Conservation (phyloP, 2,113 vertebrate genomes). For the Etia nguti region DNA sequence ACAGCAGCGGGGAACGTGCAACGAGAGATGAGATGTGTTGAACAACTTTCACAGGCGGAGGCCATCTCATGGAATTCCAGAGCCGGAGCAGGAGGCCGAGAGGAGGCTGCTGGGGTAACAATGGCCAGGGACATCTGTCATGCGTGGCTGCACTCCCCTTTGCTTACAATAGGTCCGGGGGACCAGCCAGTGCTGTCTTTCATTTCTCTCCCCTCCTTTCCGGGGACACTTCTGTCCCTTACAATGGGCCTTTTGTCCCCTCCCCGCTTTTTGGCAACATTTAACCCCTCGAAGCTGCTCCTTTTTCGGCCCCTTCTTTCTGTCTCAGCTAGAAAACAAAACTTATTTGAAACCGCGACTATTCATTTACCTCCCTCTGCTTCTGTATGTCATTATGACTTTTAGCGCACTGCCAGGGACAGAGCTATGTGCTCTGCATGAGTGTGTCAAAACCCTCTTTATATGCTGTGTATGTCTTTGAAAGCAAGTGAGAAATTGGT, state of each 20-base stretch:
- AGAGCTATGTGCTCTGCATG: not conserved
- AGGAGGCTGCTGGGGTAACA: slow-evolving; percentile 70
- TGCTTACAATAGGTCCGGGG: slow-evolving; percentile 68
- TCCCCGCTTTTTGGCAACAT: slow-evolving; percentile 65
- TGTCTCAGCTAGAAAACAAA: slow-evolving; percentile 64
- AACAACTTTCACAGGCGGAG: slow-evolving; percentile 40
- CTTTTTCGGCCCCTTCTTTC: slow-evolving; percentile 65
- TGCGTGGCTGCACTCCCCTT: slow-evolving; percentile 76
- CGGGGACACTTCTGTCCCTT: slow-evolving; percentile 70
- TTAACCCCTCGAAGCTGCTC: slow-evolving; percentile 72
- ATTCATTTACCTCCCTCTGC: slow-evolving; percentile 56
- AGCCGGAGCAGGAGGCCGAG: slow-evolving; percentile 60
- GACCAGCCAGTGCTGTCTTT: slow-evolving; percentile 72
- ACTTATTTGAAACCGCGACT: slow-evolving; percentile 51
- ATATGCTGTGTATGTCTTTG: not conserved
- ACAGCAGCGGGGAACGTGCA: not conserved
- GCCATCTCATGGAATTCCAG: slow-evolving; percentile 68
- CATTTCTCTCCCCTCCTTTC: slow-evolving; percentile 72
- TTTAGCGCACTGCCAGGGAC: too few species aligned
- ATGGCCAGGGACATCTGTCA: slow-evolving; percentile 77
- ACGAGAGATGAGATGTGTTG: slow-evolving; percentile 4
- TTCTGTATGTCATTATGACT: slow-evolving; percentile 61
- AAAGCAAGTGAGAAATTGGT: not conserved
- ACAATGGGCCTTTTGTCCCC: slow-evolving; percentile 76
- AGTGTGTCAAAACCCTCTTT: slow-evolving; percentile 6